Evolutionary conservation across 2,113 vertebrate genomes (phyloP), one percentile per base, ranked within the genome.

Genomic region (Bufo gargarizans): DNA sequence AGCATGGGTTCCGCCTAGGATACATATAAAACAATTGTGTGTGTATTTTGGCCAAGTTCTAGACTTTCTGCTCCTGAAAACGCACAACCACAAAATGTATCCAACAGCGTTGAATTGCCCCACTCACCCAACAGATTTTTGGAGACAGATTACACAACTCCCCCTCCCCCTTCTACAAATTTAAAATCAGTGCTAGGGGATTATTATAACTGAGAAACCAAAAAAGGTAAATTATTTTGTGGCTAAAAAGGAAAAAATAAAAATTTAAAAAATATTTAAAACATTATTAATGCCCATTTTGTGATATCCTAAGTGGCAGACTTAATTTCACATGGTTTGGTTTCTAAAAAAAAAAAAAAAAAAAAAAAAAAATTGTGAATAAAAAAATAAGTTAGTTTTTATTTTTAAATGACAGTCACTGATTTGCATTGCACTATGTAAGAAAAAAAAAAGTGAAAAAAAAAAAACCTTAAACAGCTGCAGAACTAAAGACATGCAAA

Each of bases 241-340:
- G 96, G 92, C 93, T 94, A 95, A 96, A 94, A 95, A 93, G 91
- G 92, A 94, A 95, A 85, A 92, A 94, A 94, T 94, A 93, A 95
- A 79, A 67, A 9, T 3, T 94, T 94, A 96, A 92, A 95, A 95
- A 94, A 95, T 92, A 95, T 96, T 94, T n/a, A n/a, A n/a, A 95
- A 33, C 33, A 33, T 94, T 94, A 95, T 96, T 97, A 98, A 98
- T 98, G 97, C 97, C 97, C 97, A 92, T 95, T 95, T 96, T 93
- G 93, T 95, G 97, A 94, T 95, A 95, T 13, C 8, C 4, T 94
- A 95, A 92, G 94, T 94, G 96, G 96, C 95, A 95, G 96, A 96
- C 91, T 92, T 93, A 95, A 92, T 93, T 94, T 96, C 97, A 98
- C 98, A 98, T 97, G 97, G 95, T 97, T 94, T 93, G 67, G 22